Base-by-base conservation (phyloP, 2,888 invertebrate genomes). In the Smittia aterrima region DNA sequence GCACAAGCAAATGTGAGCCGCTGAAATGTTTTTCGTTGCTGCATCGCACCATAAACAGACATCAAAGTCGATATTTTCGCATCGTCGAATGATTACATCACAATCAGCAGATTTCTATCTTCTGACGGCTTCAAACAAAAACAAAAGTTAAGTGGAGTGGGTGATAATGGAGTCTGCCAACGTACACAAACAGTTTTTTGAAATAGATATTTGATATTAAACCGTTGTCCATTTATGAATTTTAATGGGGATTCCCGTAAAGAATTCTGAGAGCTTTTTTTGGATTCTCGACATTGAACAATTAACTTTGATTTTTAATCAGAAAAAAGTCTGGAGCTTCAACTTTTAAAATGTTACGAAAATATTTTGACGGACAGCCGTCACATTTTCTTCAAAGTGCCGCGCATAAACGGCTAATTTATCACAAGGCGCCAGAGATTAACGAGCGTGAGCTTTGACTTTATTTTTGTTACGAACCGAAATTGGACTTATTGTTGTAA, bases 31-130 rank as follows among this genome's bases (percentile, higher is more conserved):
- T 58, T 58, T 58, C 22, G 22, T 58, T 58, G n/a, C n/a, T 58
- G 58, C 58, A 58, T 22, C 16, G 13, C 47, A 47, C 47, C 47
- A 47, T 47, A 47, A 47, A 47, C 22, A 58, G 58, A 47, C 20
- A 58, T 22, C 18, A 58, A 58, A 58, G 18, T 13, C 58, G 58
- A 3, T 18, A 11, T n/a, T 18, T 58, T 58, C 22, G 22, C 22
- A 6, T 32, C 32, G 32, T 32, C 13, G 47, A 13, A 6, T 22
- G 58, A 58, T 58, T 58, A 22, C 58, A 58, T 58, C 58, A 58
- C 22, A 22, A 58, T 58, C 18, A 58, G 58, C 58, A 18, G 22
- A 13, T 18, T 58, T 22, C 1, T 58, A 18, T 20, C 7, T 7
- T 58, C 22, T 47, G 20, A 58, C 47, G 47, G 16, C 16, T 6